A percentile compares a stretch with the other conserved stretches of the same genome.
phyloP scores from a whole-genome alignment of 2,888 invertebrate species.

The Trimorus sp. region DNA sequence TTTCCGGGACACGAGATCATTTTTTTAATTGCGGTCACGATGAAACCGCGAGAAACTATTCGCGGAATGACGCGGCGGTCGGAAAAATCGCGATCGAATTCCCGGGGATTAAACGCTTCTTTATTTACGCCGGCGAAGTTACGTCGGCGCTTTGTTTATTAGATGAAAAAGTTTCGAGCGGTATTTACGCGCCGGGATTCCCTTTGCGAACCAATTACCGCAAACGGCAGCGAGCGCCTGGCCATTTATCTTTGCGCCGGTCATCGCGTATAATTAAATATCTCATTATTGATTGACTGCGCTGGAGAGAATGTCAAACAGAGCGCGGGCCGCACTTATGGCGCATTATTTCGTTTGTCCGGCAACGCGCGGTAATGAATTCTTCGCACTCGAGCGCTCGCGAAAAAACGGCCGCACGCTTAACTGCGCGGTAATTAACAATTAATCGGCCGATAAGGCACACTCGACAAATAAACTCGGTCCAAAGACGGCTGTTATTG shows the following conservation, averaged over 20 bases:
- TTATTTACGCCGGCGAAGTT: slow-evolving; percentile 21
- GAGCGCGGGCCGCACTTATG: slow-evolving; percentile 4
- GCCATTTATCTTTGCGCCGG: slow-evolving; percentile 9
- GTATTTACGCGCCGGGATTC: slow-evolving; percentile 7
- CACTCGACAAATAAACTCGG: too few relatives aligned
- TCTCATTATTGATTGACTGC: slow-evolving; percentile 25
- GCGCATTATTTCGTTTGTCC: not conserved
- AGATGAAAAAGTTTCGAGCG: slow-evolving; percentile 30
- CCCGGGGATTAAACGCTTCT: slow-evolving; percentile 15
- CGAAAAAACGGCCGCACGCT: not conserved
- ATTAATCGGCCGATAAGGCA: too few relatives aligned
- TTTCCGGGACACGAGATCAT: not conserved
- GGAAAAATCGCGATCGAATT: slow-evolving; percentile 21
- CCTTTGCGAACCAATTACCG: slow-evolving; percentile 11
- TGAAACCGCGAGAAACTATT: slow-evolving; percentile 10
- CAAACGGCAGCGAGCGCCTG: slow-evolving; percentile 3
- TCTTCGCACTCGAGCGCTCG: not conserved
- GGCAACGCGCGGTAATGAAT: slow-evolving; percentile 5
- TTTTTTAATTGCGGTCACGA: not conserved
- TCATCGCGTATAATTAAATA: slow-evolving; percentile 21
- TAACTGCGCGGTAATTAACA: too few relatives aligned
- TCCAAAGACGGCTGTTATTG: too few relatives aligned
- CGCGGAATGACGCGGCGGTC: not conserved
- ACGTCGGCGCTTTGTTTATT: slow-evolving; percentile 19
- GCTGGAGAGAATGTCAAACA: slow-evolving; percentile 13